Conservation (phyloP, 2,113 vertebrate species). For the Seriola dumerili region DNA sequence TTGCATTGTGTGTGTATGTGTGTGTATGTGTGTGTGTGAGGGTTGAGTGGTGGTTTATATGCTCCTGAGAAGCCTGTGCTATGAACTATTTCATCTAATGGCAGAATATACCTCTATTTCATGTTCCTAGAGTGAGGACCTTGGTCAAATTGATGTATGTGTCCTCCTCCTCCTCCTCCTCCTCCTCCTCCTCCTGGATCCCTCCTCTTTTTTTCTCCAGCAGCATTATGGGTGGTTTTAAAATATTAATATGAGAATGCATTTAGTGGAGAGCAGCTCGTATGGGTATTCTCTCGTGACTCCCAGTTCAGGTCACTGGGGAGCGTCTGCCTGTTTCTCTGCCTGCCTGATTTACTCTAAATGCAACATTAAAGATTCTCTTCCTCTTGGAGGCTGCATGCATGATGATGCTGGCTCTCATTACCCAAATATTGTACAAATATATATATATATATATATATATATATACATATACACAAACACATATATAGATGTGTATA, state of each 20-base stretch:
- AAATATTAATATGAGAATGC: slow-evolving; percentile 99
- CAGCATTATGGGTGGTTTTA: slow-evolving; percentile 98
- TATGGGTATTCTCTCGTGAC: slow-evolving; percentile 93
- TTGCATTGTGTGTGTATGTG: slow-evolving; percentile 9
- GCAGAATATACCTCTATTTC: slow-evolving; percentile 92
- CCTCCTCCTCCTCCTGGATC: slow-evolving; percentile 80
- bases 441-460: not conserved
- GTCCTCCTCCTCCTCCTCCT: slow-evolving; percentile 92
- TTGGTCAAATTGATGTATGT: slow-evolving; percentile 97
- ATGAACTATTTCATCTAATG: slow-evolving; percentile 95
- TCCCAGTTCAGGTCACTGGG: slow-evolving; percentile 93
- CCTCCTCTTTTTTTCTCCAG: slow-evolving; percentile 74
- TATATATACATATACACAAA: not conserved
- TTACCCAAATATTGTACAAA: not conserved
- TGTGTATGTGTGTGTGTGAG: not conserved
- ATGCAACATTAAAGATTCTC: slow-evolving; percentile 95
- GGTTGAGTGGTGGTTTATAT: slow-evolving; percentile 84
- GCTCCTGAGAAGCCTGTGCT: slow-evolving; percentile 88
- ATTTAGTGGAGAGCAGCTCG: slow-evolving; percentile 97
- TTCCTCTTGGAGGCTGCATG: slow-evolving; percentile 29
- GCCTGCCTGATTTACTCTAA: slow-evolving; percentile 96
- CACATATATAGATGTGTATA: no score
- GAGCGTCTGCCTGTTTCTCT: slow-evolving; percentile 90
- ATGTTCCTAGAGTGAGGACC: slow-evolving; percentile 93
- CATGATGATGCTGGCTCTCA: slow-evolving; percentile 62